Evolutionary conservation across 2,888 invertebrate genomes (phyloP), one percentile per base, ranked within the genome.

Genomic region (Hydrotaea diabolus): DNA sequence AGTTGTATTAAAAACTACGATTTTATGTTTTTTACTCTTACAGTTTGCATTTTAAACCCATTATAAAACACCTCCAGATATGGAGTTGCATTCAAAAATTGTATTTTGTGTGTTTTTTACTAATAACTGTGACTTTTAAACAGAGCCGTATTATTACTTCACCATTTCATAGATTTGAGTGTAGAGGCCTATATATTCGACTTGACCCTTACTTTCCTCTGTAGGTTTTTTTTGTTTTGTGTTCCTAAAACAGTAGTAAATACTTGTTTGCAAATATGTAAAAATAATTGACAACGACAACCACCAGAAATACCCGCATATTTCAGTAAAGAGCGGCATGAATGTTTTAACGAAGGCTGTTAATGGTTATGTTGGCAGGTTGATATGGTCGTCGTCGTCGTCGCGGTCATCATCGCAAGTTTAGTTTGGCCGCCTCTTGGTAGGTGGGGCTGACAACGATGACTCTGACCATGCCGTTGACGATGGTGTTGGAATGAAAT

Each of bases 321-420:
- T 43, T 17, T 36, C 26, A 31, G n/a, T 17, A n/a, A 55, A 62
- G 59, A 36, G 21, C 11, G 36, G 15, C 46, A 69, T 69, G 15
- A 69, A 69, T 46, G 69, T 69, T 69, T 69, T 21, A 69, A 69
- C 9, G 69, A 66, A 21, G 1, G 43, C 23, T 46, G 69, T 69
- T 69, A 69, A 69, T 69, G 43, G 46, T 39, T 23, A 23, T 69
- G 43, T 46, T 46, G 69, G 43, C 69, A 69, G 43, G 15, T 46
- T 19, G 46, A 46, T 26, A 13, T 26, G 59, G 55, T 21, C 13
- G 53, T 2, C 2, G 39, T 36, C 39, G 39, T 13, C 8, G 36
- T 64, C 39, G 31, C n/a, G 31, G 2, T 64, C 8, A 4, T 9
- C 17, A 13, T n/a, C n/a, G 15, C 59, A 2, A 15, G 13, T 9